A percentile compares a stretch with the other conserved stretches of the same genome.
phyloP scores from a whole-genome alignment of 1,140 invertebrate species.

The Condylostylus longicornis region DNA sequence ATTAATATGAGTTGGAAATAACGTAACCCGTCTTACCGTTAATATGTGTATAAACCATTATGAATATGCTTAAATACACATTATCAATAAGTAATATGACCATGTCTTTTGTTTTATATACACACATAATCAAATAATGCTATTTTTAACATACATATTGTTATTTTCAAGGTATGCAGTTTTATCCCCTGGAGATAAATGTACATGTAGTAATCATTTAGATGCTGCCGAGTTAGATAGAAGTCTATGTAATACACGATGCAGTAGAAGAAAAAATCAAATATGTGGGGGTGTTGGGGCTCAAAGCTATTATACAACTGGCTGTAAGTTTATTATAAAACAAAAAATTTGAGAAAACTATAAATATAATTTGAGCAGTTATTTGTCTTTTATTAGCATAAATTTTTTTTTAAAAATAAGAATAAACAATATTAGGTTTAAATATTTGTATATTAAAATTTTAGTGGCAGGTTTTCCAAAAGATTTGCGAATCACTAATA shows the following conservation, averaged over 20 bases:
- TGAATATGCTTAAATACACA: not conserved
- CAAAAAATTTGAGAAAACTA: not conserved
- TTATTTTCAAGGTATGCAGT: slow-evolving; percentile 21
- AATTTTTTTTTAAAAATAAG: not conserved
- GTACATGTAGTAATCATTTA: slow-evolving; percentile 20
- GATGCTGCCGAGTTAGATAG: slow-evolving; percentile 16
- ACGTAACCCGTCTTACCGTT: not conserved
- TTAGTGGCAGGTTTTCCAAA: slow-evolving; percentile 32
- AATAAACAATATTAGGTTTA: too few relatives aligned
- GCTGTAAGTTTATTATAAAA: slow-evolving; percentile 12
- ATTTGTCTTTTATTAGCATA: not conserved
- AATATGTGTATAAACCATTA: not conserved
- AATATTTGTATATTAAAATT: not conserved
- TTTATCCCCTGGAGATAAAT: slow-evolving; percentile 19
- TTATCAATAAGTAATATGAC: not conserved
- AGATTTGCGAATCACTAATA: slow-evolving; percentile 32
- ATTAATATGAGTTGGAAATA: not conserved
- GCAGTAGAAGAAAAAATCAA: slow-evolving; percentile 37
- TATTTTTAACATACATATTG: not conserved
- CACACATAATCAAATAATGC: not conserved
- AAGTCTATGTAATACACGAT: slow-evolving; percentile 31
- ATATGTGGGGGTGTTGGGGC: slow-evolving; percentile 36
- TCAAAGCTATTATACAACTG: slow-evolving; percentile 38
- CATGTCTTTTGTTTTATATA: not conserved
- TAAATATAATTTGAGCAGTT: not conserved